These are phyloP conservation scores for Nettapus auritus DNA, from an alignment of 2,113 vertebrate genomes.

Conservation along the genomic window DNA sequence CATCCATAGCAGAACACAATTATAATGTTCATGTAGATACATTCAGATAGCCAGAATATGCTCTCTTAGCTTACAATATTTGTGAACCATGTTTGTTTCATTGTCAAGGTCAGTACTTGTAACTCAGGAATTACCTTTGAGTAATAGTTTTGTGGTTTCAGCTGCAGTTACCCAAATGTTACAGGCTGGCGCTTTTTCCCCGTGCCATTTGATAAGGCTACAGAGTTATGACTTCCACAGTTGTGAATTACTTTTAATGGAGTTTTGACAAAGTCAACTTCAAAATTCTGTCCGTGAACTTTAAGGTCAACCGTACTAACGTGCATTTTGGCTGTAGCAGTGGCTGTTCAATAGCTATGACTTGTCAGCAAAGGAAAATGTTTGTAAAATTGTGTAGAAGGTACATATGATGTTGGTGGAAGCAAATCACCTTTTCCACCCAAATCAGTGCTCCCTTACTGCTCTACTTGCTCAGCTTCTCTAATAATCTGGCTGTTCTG, in stretches of 20 bases:
- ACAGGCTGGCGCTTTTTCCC: not conserved
- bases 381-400: not conserved
- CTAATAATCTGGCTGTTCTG: not conserved
- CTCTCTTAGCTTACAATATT: not conserved
- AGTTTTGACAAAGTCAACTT: not conserved
- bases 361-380: not conserved
- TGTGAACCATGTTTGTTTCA: not conserved
- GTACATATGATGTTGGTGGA: not conserved
- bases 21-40: not conserved
- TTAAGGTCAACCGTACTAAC: not conserved
- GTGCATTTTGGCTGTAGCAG: not conserved
- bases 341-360: not conserved
- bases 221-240: not conserved
- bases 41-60: not conserved
- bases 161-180: not conserved
- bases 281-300: not conserved
- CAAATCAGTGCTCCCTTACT: not conserved
- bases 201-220: not conserved
- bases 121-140: not conserved
- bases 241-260: slow-evolving; percentile 21
- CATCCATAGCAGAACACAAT: not conserved
- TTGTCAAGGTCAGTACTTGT: not conserved
- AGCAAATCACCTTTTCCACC: not conserved
- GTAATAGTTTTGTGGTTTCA: not conserved
- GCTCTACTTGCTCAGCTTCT: not conserved